These are phyloP conservation scores for Zaprionus capensis DNA, from an alignment of 1,140 invertebrate species.

Conservation along the genomic window DNA sequence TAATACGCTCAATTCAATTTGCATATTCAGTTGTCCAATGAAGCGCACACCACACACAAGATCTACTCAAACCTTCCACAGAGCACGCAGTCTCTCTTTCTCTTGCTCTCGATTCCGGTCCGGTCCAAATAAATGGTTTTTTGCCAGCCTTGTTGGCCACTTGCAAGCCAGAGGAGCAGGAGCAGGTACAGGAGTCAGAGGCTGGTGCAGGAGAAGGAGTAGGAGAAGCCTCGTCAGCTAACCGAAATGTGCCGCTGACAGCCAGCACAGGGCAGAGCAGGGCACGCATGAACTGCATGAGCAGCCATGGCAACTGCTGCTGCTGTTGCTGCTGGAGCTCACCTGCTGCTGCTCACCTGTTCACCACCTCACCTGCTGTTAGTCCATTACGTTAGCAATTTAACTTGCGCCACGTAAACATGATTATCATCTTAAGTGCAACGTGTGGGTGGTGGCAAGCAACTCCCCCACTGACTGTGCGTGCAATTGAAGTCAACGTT, in stretches of 20 bases:
- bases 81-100: conserved; percentile 1
- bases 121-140: conserved; percentile 63
- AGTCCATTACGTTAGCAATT: conserved; percentile 82
- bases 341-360: conserved; percentile 23
- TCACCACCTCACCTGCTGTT: conserved; percentile 67
- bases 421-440: conserved; percentile 82
- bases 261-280: conserved; percentile 11
- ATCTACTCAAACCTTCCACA: conserved; percentile 20
- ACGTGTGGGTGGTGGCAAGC: conserved; percentile 40
- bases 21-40: conserved; percentile 83
- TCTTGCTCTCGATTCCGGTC: conserved; percentile 1
- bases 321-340: neutral
- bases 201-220: neutral
- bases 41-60: conserved; percentile 65
- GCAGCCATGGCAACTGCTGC: conserved; percentile 16
- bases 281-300: conserved; percentile 60
- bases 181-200: neutral
- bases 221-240: conserved; percentile 26
- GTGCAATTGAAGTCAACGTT: conserved; percentile 58
- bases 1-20: conserved; percentile 83
- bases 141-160: conserved; percentile 66
- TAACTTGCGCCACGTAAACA: conserved; percentile 82
- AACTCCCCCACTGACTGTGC: conserved; percentile 26
- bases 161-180: conserved; percentile 50
- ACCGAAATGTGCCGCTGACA: conserved; percentile 70